Conservation (phyloP, 2,113 vertebrate genomes). For the Mugil cephalus region DNA sequence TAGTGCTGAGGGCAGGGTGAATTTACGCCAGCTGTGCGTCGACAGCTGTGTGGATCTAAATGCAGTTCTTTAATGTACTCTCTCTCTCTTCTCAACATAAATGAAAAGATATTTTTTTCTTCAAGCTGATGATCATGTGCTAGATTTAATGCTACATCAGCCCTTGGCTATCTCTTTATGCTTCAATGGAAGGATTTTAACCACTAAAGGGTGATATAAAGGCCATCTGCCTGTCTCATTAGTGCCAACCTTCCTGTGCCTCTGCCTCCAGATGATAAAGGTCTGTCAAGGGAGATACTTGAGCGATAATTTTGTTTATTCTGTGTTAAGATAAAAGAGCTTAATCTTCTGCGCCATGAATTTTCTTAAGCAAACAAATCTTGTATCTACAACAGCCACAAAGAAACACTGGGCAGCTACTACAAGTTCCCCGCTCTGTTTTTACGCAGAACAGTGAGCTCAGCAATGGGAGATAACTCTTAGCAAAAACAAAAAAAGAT, state of each 20-base stretch:
- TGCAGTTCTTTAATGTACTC: slow-evolving; percentile 32
- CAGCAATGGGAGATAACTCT: background rate
- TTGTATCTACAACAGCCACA: slow-evolving; percentile 18
- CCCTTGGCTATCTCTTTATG: slow-evolving; percentile 61
- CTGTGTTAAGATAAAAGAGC: slow-evolving; percentile 43
- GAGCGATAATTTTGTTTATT: slow-evolving; percentile 28
- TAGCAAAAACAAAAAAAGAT: background rate
- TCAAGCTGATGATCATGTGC: slow-evolving; percentile 60
- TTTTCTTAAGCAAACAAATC: slow-evolving; percentile 18
- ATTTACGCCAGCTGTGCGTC: slow-evolving; percentile 57
- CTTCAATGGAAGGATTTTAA: slow-evolving; percentile 64
- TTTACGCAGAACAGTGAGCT: slow-evolving; percentile 1
- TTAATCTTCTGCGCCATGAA: slow-evolving; percentile 12
- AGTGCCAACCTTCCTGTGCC: slow-evolving; percentile 44
- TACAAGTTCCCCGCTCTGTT: background rate
- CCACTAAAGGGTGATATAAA: slow-evolving; percentile 66
- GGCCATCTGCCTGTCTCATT: slow-evolving; percentile 73
- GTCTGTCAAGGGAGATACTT: slow-evolving; percentile 35
- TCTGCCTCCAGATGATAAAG: slow-evolving; percentile 55
- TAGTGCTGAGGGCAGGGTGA: slow-evolving; percentile 48
- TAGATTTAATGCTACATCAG: slow-evolving; percentile 61
- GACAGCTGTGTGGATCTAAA: slow-evolving; percentile 58
- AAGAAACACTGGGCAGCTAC: background rate
- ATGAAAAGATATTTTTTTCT: slow-evolving; percentile 63
- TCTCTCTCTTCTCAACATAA: slow-evolving; percentile 39